Conservation (phyloP, 2,113 vertebrate species). For the Hypanus sabinus region DNA sequence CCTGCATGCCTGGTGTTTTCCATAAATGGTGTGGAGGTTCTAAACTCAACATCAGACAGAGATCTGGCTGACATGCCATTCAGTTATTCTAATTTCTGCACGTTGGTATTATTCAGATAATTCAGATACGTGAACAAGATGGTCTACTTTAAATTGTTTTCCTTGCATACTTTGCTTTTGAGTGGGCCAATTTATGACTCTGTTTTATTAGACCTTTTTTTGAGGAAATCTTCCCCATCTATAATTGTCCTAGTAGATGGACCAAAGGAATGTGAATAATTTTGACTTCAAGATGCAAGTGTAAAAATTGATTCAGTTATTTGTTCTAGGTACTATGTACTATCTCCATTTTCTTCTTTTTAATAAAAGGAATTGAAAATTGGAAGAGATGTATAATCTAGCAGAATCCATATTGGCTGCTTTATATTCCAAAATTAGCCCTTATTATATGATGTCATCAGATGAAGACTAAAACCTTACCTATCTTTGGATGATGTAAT, state of each 20-base stretch:
- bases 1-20: too few species aligned
- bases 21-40: too few species aligned
- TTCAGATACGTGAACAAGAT: neutral
- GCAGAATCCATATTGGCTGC: neutral
- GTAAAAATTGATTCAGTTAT: neutral
- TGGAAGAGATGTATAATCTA: neutral
- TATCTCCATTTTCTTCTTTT: neutral
- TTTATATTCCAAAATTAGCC: neutral
- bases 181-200: neutral
- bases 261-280: neutral
- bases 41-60: neutral
- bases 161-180: too few species aligned
- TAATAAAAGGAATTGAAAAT: neutral
- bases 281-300: neutral
- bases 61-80: neutral
- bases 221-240: neutral
- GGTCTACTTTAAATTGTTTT: neutral
- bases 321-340: neutral
- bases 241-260: neutral
- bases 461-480: neutral
- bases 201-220: neutral
- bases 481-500: neutral
- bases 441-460: neutral
- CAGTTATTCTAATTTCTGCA: neutral
- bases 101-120: neutral